Percentiles rank a stretch among this genome's conserved stretches.
phyloP scores from a whole-genome alignment of 2,113 vertebrate genomes.

The Mustelus asterias region DNA sequence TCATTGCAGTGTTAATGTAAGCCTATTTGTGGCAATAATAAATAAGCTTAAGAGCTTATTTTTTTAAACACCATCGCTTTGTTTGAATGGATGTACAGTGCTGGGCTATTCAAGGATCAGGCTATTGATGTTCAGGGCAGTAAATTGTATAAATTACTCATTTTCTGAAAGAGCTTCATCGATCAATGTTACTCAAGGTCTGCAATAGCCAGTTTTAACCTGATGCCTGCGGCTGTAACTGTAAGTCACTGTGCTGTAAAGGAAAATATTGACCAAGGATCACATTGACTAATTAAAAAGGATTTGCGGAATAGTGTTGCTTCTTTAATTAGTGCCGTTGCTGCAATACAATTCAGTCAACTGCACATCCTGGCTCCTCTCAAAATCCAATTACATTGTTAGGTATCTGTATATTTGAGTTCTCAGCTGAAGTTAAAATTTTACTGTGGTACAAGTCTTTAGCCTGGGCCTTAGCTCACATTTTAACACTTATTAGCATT shows the following conservation, averaged over 20 bases:
- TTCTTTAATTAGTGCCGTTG: background rate
- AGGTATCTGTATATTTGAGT: background rate
- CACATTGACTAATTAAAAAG: background rate
- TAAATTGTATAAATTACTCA: background rate
- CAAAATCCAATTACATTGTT: background rate
- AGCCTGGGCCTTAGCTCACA: background rate
- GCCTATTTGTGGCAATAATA: no score
- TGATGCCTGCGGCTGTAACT: background rate
- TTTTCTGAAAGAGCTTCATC: background rate
- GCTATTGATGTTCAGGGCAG: background rate
- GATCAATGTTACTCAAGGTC: background rate
- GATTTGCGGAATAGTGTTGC: background rate
- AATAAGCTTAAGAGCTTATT: background rate
- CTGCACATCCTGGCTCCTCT: background rate
- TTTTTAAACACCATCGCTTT: background rate
- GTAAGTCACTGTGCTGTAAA: background rate
- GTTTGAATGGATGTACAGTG: background rate
- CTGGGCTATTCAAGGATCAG: background rate
- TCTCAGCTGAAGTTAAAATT: background rate
- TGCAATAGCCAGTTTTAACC: constrained; percentile 5
- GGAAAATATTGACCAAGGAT: background rate
- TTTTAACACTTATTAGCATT: background rate
- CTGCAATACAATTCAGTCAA: no score
- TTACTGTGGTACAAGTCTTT: background rate
- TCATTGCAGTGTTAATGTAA: no score